Percentiles rank a stretch among this genome's conserved stretches.
Evolutionary conservation across 2,888 invertebrate genomes (phyloP).

Genomic region (Marronus borbonicus): DNA sequence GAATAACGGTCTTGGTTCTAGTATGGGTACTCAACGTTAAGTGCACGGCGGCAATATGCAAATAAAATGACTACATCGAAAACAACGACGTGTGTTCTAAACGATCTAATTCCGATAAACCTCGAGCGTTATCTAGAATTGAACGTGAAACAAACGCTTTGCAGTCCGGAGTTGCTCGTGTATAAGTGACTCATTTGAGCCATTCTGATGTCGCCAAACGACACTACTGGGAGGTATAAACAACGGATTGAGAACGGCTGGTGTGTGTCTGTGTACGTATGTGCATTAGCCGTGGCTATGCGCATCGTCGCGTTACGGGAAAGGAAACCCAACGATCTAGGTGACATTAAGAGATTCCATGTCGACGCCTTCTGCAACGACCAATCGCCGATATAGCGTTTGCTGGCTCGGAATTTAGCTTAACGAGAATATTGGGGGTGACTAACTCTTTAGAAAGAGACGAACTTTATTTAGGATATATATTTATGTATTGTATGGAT

Average conservation of each 20-base stretch:
- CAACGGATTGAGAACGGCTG: conserved; percentile 23
- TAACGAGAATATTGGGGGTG: no score
- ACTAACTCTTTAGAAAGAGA: no score
- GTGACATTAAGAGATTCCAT: conserved; percentile 8
- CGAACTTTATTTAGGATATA: no score
- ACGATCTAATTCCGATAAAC: conserved; percentile 40
- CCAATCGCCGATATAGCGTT: no score
- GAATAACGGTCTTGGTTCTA: not conserved
- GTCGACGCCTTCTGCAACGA: no score
- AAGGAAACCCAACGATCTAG: not conserved
- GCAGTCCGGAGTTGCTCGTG: not conserved
- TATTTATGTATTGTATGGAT: no score
- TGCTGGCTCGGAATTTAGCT: no score
- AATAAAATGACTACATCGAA: conserved; percentile 30
- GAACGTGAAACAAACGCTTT: conserved; percentile 16
- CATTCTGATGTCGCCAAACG: conserved; percentile 38
- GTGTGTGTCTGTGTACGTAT: not conserved
- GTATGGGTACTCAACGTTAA: not conserved
- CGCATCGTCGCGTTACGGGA: not conserved
- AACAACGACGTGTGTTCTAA: conserved; percentile 26
- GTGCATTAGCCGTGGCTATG: conserved; percentile 37
- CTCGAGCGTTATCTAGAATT: conserved; percentile 41
- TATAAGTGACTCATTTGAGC: conserved; percentile 36
- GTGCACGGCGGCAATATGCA: conserved; percentile 27
- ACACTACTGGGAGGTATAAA: conserved; percentile 36